A percentile compares a stretch with the other conserved stretches of the same genome.
Evolutionary conservation across 2,797 vertebrate species (phyloP).

Genomic region (Coilia nasus): DNA sequence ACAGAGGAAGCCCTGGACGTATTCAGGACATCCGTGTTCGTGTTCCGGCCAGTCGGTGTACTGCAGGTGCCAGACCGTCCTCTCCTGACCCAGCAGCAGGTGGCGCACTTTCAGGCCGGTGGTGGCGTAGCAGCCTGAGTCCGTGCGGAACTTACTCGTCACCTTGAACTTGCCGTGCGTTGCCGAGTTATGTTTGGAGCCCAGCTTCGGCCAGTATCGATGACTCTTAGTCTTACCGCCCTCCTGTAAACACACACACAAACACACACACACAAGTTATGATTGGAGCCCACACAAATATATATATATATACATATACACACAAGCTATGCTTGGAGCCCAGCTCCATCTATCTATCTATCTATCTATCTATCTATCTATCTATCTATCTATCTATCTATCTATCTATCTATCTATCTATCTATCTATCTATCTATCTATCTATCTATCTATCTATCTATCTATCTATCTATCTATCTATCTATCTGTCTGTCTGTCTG

Average conservation of each 20-base stretch:
- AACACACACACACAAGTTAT: too few species aligned
- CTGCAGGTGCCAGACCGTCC: conserved; percentile 97
- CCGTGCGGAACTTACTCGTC: conserved; percentile 96
- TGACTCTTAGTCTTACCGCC: conserved; percentile 93
- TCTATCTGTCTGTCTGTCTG: too few species aligned
- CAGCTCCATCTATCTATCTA: not conserved
- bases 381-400: not conserved
- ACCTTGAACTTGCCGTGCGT: conserved; percentile 98
- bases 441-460: not conserved
- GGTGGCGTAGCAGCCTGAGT: conserved; percentile 96
- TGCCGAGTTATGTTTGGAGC: conserved; percentile 95
- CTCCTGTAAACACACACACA: conserved; percentile 74
- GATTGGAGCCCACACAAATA: too few species aligned
- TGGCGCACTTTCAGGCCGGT: conserved; percentile 98
- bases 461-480: too few species aligned
- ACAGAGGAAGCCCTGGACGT: conserved; percentile 94
- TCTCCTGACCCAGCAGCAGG: conserved; percentile 92
- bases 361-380: too few species aligned
- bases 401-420: not conserved
- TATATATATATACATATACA: not conserved
- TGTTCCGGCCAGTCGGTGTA: conserved; percentile 98
- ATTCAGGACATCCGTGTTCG: conserved; percentile 85
- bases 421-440: too few species aligned
- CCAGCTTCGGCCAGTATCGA: conserved; percentile 97
- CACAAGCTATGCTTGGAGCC: not conserved